These are phyloP conservation scores for Phlogophora meticulosa DNA, from an alignment of 2,888 invertebrate species.

Conservation along the genomic window DNA sequence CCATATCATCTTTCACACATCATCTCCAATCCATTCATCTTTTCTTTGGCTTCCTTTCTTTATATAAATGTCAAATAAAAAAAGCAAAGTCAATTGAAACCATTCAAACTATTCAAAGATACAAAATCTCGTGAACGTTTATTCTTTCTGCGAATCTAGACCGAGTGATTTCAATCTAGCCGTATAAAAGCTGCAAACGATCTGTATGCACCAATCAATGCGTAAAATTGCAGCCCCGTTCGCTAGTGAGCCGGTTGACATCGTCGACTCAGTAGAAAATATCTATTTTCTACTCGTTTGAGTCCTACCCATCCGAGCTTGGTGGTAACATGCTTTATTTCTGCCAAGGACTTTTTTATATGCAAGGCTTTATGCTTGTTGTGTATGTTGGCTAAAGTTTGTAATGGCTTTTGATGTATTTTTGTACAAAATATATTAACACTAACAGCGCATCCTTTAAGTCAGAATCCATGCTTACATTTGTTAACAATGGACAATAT, in stretches of 20 bases:
- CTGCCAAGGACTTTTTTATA: conserved; percentile 30
- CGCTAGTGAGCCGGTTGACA: conserved; percentile 62
- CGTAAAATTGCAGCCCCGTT: conserved; percentile 71
- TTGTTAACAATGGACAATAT: not conserved
- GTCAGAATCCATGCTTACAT: too few species aligned
- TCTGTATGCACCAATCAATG: conserved; percentile 68
- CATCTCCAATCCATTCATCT: too few species aligned
- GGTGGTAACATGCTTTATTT: conserved; percentile 52
- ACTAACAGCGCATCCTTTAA: too few species aligned
- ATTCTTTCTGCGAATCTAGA: conserved; percentile 15
- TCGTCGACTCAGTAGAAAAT: conserved; percentile 66
- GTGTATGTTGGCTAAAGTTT: not conserved
- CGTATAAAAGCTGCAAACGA: conserved; percentile 56
- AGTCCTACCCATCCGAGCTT: conserved; percentile 50
- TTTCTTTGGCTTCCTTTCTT: too few species aligned
- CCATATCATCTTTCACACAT: too few species aligned
- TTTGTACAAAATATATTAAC: too few species aligned
- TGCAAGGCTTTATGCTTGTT: not conserved
- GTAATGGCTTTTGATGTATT: too few species aligned
- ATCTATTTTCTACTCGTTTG: conserved; percentile 70
- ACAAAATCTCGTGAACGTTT: conserved; percentile 32
- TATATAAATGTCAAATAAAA: not conserved
- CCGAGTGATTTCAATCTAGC: conserved; percentile 38
- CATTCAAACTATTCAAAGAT: conserved; percentile 20
- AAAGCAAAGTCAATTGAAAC: not conserved